phyloP scores from a whole-genome alignment of 2,113 vertebrate genomes.

The Deroptyus accipitrinus region DNA sequence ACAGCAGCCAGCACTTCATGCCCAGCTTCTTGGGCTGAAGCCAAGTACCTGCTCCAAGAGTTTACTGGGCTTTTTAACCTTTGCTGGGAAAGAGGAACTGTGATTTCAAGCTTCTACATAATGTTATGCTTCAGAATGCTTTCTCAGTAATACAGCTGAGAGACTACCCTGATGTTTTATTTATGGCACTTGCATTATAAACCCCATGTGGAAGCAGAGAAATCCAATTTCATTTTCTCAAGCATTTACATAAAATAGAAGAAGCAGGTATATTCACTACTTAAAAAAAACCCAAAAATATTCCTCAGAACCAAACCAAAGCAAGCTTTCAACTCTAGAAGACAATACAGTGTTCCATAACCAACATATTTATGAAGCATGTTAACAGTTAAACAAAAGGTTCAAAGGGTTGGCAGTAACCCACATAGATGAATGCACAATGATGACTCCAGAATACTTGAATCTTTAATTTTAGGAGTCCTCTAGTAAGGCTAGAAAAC shows the following conservation, averaged over 20 bases:
- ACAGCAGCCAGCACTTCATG: not conserved
- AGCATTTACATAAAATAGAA: not conserved
- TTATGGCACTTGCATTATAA: not conserved
- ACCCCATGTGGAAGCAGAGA: not conserved
- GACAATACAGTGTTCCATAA: not conserved
- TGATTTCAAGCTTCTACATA: not conserved
- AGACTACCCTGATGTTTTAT: not conserved
- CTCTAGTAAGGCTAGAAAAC: not conserved
- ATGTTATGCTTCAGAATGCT: not conserved
- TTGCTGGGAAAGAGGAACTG: not conserved
- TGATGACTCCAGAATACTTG: not conserved
- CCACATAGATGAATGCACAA: not conserved
- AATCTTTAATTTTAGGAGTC: not conserved
- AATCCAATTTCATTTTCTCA: not conserved
- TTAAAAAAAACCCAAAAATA: not conserved
- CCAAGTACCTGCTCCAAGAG: not conserved
- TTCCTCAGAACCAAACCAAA: not conserved
- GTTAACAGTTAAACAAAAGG: not conserved
- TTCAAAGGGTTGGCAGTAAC: not conserved
- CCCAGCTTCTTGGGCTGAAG: not conserved
- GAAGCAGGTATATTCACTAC: not conserved
- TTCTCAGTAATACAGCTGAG: not conserved
- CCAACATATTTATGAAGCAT: not conserved
- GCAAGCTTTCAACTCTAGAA: not conserved
- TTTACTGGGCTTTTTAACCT: conserved; percentile 3